Percentiles rank a stretch among this genome's conserved stretches.
Evolutionary conservation across 1,140 invertebrate genomes (phyloP).

Genomic region (Zophobas atratus): DNA sequence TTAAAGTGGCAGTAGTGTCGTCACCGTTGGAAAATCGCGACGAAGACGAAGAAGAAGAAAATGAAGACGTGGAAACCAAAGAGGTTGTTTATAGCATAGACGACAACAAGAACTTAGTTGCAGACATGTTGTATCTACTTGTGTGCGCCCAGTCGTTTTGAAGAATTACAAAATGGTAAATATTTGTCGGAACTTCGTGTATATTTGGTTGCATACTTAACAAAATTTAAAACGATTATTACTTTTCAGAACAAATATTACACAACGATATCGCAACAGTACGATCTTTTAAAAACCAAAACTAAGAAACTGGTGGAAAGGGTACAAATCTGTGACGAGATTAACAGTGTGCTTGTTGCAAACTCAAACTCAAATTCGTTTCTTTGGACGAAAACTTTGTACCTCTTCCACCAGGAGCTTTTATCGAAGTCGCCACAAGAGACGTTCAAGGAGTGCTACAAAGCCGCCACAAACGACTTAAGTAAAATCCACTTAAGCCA

Average conservation of each 20-base stretch:
- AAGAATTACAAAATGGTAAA: constrained; percentile 66
- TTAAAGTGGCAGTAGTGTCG: constrained; percentile 53
- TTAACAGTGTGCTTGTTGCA: neutral
- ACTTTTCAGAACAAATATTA: constrained; percentile 64
- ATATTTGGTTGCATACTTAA: no score
- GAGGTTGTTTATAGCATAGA: constrained; percentile 53
- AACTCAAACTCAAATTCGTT: constrained; percentile 34
- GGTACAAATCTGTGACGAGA: constrained; percentile 1
- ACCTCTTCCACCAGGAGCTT: constrained; percentile 53
- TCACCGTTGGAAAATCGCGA: constrained; percentile 53
- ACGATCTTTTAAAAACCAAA: constrained; percentile 20
- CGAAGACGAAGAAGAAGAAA: constrained; percentile 56
- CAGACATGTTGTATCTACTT: constrained; percentile 61
- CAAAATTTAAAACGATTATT: neutral
- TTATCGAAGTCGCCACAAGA: constrained; percentile 20
- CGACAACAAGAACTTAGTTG: constrained; percentile 56
- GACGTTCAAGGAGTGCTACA: constrained; percentile 49
- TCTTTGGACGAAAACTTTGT: constrained; percentile 57
- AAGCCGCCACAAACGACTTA: constrained; percentile 42
- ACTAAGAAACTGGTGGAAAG: constrained; percentile 1
- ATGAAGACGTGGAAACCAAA: constrained; percentile 44
- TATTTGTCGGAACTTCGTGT: constrained; percentile 17
- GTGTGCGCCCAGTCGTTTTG: constrained; percentile 58
- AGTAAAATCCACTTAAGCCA: constrained; percentile 60
- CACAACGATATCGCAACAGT: constrained; percentile 55